Percentiles rank a stretch among this genome's conserved stretches.
phyloP scores from a whole-genome alignment of 2,888 invertebrate species.

The Yponomeuta cagnagella region DNA sequence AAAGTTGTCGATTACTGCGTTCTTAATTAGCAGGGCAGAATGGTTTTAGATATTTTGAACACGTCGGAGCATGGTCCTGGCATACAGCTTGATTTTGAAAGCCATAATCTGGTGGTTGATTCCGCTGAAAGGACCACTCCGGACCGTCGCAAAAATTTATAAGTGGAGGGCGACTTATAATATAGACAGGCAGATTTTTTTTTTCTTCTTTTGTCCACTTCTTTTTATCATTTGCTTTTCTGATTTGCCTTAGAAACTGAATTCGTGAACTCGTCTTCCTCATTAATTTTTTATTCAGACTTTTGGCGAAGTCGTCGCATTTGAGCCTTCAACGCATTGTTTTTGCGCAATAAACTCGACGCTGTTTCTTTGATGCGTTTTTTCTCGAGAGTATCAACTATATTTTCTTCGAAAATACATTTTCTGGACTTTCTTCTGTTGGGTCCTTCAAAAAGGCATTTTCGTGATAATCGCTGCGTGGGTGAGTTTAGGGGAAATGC shows the following conservation, averaged over 20 bases:
- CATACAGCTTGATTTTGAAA: background rate
- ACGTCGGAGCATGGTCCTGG: background rate
- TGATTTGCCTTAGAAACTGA: background rate
- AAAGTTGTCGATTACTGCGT: no score
- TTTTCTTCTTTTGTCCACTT: constrained; percentile 1
- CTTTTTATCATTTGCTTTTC: background rate
- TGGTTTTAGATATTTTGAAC: background rate
- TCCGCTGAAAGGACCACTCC: background rate
- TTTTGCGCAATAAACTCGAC: background rate
- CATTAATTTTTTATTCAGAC: background rate
- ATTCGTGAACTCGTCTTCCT: background rate
- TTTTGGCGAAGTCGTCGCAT: background rate
- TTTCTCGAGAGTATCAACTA: background rate
- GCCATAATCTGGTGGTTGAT: background rate
- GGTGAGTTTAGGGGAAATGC: no score
- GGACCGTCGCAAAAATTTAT: background rate
- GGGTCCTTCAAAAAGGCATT: background rate
- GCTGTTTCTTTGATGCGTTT: background rate
- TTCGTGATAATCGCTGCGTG: background rate
- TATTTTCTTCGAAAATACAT: no score
- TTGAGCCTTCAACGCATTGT: background rate
- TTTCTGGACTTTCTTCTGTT: no score
- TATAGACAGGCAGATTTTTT: background rate
- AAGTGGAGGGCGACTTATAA: background rate
- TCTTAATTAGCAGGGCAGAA: no score